Evolutionary conservation across 2,797 vertebrate species (phyloP).

Genomic region (Brachyrhaphis roseni): DNA sequence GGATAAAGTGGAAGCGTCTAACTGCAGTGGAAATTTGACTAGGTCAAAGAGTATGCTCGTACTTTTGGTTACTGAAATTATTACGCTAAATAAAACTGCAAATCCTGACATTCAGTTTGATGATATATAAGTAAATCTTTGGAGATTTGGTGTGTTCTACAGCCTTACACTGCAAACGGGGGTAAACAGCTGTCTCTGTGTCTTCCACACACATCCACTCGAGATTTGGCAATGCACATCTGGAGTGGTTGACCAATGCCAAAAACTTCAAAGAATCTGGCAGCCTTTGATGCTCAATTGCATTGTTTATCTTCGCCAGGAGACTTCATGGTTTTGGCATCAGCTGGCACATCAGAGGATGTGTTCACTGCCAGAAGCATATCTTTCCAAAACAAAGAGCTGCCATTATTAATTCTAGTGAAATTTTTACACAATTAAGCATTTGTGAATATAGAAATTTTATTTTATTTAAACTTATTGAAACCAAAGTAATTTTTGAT

Average conservation of each 20-base stretch:
- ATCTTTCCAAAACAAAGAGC: conserved; percentile 21
- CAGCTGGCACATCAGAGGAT: conserved; percentile 39
- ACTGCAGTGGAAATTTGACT: background rate
- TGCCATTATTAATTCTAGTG: background rate
- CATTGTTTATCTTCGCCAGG: conserved; percentile 57
- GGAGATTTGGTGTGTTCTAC: background rate
- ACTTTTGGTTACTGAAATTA: background rate
- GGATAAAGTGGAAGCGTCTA: background rate
- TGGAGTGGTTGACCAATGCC: conserved; percentile 52
- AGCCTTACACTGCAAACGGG: conserved; percentile 8
- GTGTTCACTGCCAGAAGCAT: conserved; percentile 47
- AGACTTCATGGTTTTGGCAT: conserved; percentile 58
- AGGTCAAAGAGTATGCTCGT: background rate
- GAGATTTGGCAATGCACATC: conserved; percentile 50
- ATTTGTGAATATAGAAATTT: background rate
- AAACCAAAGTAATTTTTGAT: background rate
- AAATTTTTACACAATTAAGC: background rate
- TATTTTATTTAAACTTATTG: background rate
- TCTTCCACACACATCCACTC: conserved; percentile 29
- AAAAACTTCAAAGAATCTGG: conserved; percentile 72
- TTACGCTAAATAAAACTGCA: background rate
- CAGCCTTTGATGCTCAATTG: conserved; percentile 56
- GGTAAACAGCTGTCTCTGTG: conserved; percentile 37
- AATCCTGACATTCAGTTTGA: background rate
- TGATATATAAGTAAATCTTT: too few species aligned